Evolutionary conservation across 2,113 vertebrate species (phyloP), one percentile per base, ranked within the genome.

Genomic region (Sapajus apella): DNA sequence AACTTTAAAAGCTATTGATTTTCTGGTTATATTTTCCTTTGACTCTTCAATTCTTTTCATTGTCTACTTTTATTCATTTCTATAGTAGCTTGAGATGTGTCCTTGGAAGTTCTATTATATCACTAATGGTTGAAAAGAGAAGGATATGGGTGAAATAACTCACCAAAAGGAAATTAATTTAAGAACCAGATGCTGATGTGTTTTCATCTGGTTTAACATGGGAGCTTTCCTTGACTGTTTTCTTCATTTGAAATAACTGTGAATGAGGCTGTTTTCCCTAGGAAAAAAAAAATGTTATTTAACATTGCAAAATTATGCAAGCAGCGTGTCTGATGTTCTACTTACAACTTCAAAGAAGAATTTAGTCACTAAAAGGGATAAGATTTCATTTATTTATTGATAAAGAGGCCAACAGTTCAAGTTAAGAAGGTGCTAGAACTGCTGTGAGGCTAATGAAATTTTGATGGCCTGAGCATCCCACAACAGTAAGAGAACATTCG

Each of bases 391-490:
- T 97, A 98, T 98, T 98, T 97, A 97, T 98, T 97, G 97, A 98
- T 96, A 97, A 96, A 96, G 88, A 98, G 96, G 94, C 97, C 95
- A 96, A 93, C 79, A 94, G 97, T 98, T 98, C 95, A 97, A 21
- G 89, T 97, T 98, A 94, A 98, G 96, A 98, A 97, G 83, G 75
- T 45, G 18, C 91, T 96, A 66, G 85, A 90, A 96, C 97, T 75
- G 96, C 98, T 98, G 96, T 96, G 97, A 98, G 87, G 97, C 93
- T 98, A 98, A 98, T 98, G 98, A 98, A 97, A 97, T 97, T 98
- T 98, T 97, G 97, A 98, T 97, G 95, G 98, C 88, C 87, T 47
- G 81, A 88, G 91, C 86, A 61, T 97, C 97, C 94, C 97, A 21
- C 10, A 52, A 70, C 95, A 94, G 95, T 91, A 76, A 92, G 58